phyloP scores from a whole-genome alignment of 2,113 vertebrate genomes.

The Raphicerus campestris region DNA sequence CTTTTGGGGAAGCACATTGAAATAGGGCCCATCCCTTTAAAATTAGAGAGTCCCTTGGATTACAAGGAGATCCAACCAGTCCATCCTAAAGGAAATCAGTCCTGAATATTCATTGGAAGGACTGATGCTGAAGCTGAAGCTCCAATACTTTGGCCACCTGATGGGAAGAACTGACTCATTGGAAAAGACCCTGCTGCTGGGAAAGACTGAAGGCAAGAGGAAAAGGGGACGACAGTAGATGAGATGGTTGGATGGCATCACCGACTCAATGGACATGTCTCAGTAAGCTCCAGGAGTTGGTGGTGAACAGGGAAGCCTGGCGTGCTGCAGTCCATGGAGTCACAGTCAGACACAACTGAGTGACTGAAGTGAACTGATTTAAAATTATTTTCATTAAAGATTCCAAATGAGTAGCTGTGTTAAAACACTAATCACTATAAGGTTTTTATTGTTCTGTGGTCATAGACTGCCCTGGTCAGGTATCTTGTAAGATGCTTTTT shows the following conservation, averaged over 20 bases:
- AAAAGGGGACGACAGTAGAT: not conserved
- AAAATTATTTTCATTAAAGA: constrained; percentile 28
- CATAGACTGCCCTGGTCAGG: not conserved
- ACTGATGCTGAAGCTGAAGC: not conserved
- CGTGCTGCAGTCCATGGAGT: not conserved
- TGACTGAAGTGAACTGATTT: not conserved
- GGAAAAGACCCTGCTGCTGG: not conserved
- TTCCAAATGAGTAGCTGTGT: constrained; percentile 25
- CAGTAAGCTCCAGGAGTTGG: not conserved
- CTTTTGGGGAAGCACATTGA: not conserved
- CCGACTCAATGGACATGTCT: not conserved
- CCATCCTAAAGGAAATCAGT: not conserved
- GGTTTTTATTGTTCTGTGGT: constrained; percentile 36
- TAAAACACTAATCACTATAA: not conserved
- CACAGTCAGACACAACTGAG: accelerated
- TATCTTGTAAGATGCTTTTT: constrained; percentile 34
- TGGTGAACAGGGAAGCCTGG: not conserved
- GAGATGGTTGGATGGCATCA: not conserved
- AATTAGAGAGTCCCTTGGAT: not conserved
- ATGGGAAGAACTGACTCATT: not conserved
- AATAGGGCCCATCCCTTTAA: constrained; percentile 20
- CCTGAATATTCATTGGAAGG: not conserved
- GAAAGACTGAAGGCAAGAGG: not conserved
- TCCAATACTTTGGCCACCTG: not conserved
- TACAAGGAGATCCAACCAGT: not conserved